Evolutionary conservation across 2,797 vertebrate genomes (phyloP).

Genomic region (Borostomias antarcticus): DNA sequence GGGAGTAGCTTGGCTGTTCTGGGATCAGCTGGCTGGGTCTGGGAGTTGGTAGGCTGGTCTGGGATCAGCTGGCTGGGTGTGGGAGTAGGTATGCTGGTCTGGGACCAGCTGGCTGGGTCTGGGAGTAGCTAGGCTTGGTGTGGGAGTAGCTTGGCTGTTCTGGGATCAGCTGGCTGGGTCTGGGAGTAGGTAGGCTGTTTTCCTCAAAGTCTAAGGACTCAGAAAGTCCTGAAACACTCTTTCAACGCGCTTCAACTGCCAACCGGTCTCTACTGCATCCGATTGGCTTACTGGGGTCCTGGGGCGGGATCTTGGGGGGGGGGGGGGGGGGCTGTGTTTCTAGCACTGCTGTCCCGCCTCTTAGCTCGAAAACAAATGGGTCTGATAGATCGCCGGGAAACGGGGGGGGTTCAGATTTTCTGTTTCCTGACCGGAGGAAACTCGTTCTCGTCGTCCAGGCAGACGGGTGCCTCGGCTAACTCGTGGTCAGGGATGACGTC

Average conservation of each 20-base stretch:
- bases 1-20: too few species aligned
- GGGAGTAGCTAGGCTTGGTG: too few species aligned
- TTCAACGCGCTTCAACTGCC: constrained; percentile 1
- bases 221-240: background rate
- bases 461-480: constrained; percentile 88
- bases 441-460: constrained; percentile 92
- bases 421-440: constrained; percentile 91
- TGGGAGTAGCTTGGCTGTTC: too few species aligned
- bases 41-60: too few species aligned
- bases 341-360: constrained; percentile 38
- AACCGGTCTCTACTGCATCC: constrained; percentile 2
- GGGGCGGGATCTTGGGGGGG: background rate
- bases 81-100: too few species aligned
- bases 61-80: background rate
- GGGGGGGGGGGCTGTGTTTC: too few species aligned
- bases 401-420: constrained; percentile 74
- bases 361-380: constrained; percentile 36
- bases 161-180: too few species aligned
- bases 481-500: constrained; percentile 93
- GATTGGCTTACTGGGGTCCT: constrained; percentile 1
- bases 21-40: too few species aligned
- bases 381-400: constrained; percentile 29
- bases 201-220: background rate
- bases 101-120: too few species aligned
- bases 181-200: too few species aligned